phyloP scores from a whole-genome alignment of 1,140 invertebrate genomes.

The Zaprionus inermis region DNA sequence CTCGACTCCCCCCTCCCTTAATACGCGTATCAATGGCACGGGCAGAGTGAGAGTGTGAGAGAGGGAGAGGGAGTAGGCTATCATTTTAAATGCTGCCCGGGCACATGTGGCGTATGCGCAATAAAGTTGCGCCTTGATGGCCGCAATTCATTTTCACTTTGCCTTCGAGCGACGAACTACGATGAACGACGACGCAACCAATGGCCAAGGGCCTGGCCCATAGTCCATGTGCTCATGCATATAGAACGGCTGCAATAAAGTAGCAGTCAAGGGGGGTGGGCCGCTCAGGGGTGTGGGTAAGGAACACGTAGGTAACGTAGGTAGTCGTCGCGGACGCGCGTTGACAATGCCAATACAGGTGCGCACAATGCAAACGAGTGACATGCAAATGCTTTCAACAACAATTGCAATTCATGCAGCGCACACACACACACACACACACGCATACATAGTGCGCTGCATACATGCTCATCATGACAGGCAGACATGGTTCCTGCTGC shows the following conservation, averaged over 20 bases:
- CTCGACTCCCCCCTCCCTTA: not conserved
- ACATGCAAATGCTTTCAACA: slow-evolving; percentile 83
- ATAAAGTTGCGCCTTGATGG: slow-evolving; percentile 53
- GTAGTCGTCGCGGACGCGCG: slow-evolving; percentile 40
- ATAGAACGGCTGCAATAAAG: slow-evolving; percentile 67
- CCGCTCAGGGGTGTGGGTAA: not conserved
- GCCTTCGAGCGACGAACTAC: slow-evolving; percentile 37
- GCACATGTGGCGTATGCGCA: slow-evolving; percentile 65
- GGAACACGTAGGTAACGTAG: not conserved
- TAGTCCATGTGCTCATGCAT: slow-evolving; percentile 57
- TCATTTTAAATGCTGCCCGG: slow-evolving; percentile 56
- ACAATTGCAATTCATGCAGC: slow-evolving; percentile 78
- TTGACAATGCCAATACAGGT: slow-evolving; percentile 79
- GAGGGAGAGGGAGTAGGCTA: not conserved
- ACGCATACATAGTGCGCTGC: not conserved
- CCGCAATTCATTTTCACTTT: slow-evolving; percentile 73
- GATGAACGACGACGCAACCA: slow-evolving; percentile 32
- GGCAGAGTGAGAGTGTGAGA: not conserved
- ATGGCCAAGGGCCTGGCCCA: slow-evolving; percentile 45
- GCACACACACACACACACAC: slow-evolving; percentile 23
- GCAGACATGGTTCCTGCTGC: slow-evolving; percentile 35
- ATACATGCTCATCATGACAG: slow-evolving; percentile 39
- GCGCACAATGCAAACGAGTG: slow-evolving; percentile 75
- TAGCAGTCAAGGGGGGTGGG: not conserved
- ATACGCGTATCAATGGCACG: slow-evolving; percentile 20